Evolutionary conservation across 2,113 vertebrate species (phyloP).

Genomic region (Furnarius figulus): DNA sequence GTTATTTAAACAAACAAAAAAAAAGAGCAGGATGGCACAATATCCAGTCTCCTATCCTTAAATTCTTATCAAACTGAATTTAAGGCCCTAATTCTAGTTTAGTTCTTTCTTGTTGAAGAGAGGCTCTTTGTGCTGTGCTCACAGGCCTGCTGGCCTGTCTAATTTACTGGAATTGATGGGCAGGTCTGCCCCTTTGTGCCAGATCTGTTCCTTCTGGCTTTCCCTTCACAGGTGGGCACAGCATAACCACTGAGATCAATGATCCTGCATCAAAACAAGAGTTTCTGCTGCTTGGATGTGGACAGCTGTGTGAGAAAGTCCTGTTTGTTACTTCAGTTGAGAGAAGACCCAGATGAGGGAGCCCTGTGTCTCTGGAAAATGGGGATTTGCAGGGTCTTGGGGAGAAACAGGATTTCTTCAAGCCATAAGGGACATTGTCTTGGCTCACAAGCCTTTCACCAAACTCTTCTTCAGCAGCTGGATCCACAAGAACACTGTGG

Average conservation of each 20-base stretch:
- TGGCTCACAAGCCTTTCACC: neutral
- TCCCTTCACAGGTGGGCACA: neutral
- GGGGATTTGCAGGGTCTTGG: neutral
- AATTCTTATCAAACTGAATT: neutral
- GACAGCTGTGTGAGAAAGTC: neutral
- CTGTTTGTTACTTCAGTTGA: neutral
- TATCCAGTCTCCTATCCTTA: neutral
- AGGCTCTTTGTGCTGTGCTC: neutral
- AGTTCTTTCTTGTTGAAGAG: neutral
- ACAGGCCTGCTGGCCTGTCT: neutral
- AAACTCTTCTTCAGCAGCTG: neutral
- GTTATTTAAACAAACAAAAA: neutral
- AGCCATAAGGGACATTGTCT: neutral
- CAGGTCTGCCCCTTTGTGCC: neutral
- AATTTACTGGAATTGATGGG: neutral
- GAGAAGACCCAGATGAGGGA: neutral
- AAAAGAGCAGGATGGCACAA: neutral
- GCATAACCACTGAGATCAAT: neutral
- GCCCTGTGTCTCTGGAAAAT: neutral
- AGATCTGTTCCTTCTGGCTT: neutral
- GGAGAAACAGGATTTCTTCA: neutral
- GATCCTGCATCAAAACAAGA: neutral
- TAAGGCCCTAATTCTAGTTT: neutral
- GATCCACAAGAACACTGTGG: neutral
- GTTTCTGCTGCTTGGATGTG: accelerated